Base-by-base conservation (phyloP, 2,113 vertebrate species). In the Puntigrus tetrazona region DNA sequence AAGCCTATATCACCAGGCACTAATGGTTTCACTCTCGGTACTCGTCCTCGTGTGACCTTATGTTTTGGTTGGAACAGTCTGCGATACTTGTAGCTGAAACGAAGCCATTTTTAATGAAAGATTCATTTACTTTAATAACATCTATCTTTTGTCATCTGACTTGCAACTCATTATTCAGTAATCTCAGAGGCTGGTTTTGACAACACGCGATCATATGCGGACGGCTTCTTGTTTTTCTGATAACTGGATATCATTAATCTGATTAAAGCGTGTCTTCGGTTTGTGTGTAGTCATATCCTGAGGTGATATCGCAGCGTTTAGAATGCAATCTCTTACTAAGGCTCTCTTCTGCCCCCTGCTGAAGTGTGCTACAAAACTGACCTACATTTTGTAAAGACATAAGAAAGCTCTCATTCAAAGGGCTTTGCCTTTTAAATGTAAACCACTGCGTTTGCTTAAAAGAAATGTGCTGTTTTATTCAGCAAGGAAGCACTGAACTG, bases 331-430 rank as follows among this genome's bases (percentile, higher is more conserved):
- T n/a, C 38, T 50, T 25, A 74, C 73, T 63, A 34, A 50, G 75
- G 75, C 47, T 55, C 75, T 86, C 59, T 86, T 45, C 36, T 83
- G 70, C 80, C 85, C 81, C 85, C 85, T 85, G 67, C 27, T 86
- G 27, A 65, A 63, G 27, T 16, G 52, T 75, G 55, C 14, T 63
- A 45, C 27, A 63, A 5, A 18, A 76, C 27, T 36, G 13, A 36
- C 5, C 6, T 18, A 4, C 20, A 69, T 36, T 22, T 69, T 11
- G 4, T 10, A 55, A 57, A 38, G 34, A 63, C 41, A 14, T 41
- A 31, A 31, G 34, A 43, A 59, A 69, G 36, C 45, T 50, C 45
- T 5, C 16, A 31, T 63, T 31, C 7, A 63, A 63, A 14, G 61
- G 14, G 2, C 14, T 29, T 63, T 27, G 13, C 25, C 11, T 13